These are phyloP conservation scores for Pangasius larnaudii DNA, from an alignment of 2,797 vertebrate genomes.

Conservation along the genomic window DNA sequence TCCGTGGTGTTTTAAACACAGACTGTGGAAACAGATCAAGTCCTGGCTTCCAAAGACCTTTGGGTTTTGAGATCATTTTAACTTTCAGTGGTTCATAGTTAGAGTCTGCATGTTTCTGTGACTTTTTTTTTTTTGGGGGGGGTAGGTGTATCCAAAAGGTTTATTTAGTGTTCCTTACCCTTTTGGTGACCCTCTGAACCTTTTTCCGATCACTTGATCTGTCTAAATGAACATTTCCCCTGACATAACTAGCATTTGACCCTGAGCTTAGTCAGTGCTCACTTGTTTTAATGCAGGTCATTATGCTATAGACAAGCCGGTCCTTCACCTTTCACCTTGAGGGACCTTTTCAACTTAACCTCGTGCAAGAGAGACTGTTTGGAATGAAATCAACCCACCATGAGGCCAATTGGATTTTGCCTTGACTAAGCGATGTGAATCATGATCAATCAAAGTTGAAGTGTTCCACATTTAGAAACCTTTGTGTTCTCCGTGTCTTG, in stretches of 20 bases:
- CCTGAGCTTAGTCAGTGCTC: conserved; percentile 42
- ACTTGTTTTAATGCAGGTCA: conserved; percentile 54
- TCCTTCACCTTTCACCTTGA: conserved; percentile 52
- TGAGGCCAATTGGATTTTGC: conserved; percentile 12
- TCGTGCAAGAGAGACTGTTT: conserved; percentile 27
- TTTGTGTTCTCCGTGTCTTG: background rate
- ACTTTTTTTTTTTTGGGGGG: background rate
- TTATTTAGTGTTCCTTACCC: conserved; percentile 27
- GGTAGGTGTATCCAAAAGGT: background rate
- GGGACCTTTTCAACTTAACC: conserved; percentile 47
- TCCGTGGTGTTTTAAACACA: conserved; percentile 23
- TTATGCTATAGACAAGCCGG: conserved; percentile 41
- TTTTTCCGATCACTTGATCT: conserved; percentile 31
- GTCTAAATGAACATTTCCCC: conserved; percentile 39
- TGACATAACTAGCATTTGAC: conserved; percentile 50
- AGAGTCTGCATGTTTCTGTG: background rate
- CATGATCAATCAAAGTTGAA: conserved; percentile 7
- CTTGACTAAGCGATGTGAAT: conserved; percentile 14
- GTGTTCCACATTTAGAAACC: conserved; percentile 31
- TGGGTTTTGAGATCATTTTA: background rate
- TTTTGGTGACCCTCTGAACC: conserved; percentile 18
- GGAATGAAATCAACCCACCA: background rate
- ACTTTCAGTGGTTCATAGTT: background rate
- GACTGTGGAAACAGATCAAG: background rate
- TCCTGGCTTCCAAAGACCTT: conserved; percentile 5